Conservation (phyloP, 2,797 vertebrate genomes). For the Dendrocincla fuliginosa region DNA sequence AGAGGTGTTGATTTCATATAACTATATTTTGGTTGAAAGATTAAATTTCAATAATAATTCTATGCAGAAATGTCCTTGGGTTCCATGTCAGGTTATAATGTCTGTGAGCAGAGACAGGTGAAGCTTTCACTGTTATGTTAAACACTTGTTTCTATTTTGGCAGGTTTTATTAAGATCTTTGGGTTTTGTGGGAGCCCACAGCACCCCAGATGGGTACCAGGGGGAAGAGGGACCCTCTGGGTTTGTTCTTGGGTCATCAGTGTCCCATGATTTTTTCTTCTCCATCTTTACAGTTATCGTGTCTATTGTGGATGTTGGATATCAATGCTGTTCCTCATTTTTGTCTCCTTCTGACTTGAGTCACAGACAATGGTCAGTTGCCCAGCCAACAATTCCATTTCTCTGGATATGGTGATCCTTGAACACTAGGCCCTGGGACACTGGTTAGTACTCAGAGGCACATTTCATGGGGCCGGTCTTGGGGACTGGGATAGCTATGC, state of each 20-base stretch:
- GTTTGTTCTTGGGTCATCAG: not conserved
- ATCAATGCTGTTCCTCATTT: not conserved
- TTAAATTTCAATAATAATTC: not conserved
- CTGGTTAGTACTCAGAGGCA: not conserved
- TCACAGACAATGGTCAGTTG: not conserved
- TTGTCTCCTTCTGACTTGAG: not conserved
- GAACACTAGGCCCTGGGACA: not conserved
- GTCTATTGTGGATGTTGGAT: not conserved
- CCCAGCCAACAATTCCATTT: not conserved
- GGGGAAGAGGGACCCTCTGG: not conserved
- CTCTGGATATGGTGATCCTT: not conserved
- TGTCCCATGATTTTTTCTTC: not conserved
- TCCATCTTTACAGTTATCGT: not conserved
- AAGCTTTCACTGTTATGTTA: fast-evolving
- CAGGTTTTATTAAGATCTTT: not conserved
- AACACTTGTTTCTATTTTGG: not conserved
- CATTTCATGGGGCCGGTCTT: not conserved
- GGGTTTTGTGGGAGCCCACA: not conserved
- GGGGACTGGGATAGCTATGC: not conserved
- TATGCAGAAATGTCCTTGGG: not conserved
- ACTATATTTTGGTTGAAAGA: not conserved
- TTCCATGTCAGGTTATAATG: not conserved
- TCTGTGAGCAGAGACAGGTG: fast-evolving
- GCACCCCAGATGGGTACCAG: not conserved
- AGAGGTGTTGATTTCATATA: not conserved